Evolutionary conservation across 2,797 vertebrate species (phyloP).

Genomic region (Tragelaphus oryx): DNA sequence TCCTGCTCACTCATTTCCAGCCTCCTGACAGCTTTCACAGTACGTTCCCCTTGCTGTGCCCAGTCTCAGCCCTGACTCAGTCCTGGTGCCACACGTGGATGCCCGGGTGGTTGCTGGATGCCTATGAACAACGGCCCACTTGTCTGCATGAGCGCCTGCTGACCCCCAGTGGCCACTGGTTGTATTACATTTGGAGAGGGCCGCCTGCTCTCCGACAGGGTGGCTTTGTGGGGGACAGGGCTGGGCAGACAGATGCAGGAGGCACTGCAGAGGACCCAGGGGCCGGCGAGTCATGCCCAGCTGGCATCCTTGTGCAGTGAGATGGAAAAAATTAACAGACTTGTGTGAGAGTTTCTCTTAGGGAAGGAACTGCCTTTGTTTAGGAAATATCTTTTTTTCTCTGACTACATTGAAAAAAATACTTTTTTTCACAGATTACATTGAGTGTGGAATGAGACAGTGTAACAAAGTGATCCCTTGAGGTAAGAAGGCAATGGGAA

Average conservation of each 20-base stretch:
- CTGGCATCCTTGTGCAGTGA: not conserved
- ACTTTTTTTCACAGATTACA: not conserved
- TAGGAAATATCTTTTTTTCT: not conserved
- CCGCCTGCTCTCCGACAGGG: rapidly evolving
- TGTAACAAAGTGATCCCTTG: not conserved
- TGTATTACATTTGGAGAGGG: not conserved
- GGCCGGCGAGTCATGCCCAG: not conserved
- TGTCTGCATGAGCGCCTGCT: not conserved
- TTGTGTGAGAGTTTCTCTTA: not conserved
- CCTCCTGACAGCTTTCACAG: not conserved
- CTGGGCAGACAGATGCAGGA: not conserved
- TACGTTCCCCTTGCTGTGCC: not conserved
- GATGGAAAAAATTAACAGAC: not conserved
- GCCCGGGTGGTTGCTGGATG: not conserved
- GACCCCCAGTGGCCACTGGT: not conserved
- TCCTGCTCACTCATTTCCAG: not conserved
- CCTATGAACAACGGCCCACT: not conserved
- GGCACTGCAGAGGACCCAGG: not conserved
- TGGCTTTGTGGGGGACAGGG: not conserved
- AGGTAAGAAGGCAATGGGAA: not conserved
- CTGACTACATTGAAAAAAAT: not conserved
- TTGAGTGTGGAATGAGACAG: not conserved
- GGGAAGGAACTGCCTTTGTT: not conserved
- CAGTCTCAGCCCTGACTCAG: not conserved
- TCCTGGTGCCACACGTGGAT: not conserved